These are phyloP conservation scores for Drosophila fungiperda DNA, from an alignment of 2,888 invertebrate genomes.

Conservation along the genomic window DNA sequence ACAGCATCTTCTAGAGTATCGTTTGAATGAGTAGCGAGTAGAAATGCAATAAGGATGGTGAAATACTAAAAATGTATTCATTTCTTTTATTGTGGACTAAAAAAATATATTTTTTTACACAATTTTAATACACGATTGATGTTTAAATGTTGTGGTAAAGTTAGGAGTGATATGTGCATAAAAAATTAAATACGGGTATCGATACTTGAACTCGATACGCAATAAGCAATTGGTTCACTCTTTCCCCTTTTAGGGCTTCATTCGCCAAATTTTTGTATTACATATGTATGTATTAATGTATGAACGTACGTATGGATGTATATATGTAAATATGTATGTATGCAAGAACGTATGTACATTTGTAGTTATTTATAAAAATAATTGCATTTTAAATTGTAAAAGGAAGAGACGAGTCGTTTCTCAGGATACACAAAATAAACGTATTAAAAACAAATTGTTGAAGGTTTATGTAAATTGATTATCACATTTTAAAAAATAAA, in stretches of 20 bases:
- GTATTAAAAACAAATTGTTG: background rate
- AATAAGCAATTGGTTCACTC: background rate
- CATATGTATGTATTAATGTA: background rate
- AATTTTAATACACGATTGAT: background rate
- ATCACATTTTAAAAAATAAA: no score
- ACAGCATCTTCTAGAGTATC: background rate
- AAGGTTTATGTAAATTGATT: background rate
- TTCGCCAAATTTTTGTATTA: background rate
- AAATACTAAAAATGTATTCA: background rate
- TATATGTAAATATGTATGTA: background rate
- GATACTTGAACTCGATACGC: background rate
- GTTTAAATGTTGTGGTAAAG: background rate
- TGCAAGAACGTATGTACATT: background rate
- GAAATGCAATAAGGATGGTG: background rate
- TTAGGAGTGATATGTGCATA: no score
- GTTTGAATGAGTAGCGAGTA: constrained; percentile 1
- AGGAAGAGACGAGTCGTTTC: background rate
- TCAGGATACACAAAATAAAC: background rate
- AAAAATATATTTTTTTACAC: background rate
- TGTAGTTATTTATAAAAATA: background rate
- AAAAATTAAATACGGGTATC: background rate
- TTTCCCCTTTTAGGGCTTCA: background rate
- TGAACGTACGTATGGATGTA: background rate
- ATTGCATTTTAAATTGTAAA: background rate
- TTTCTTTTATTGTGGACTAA: background rate